Conservation (phyloP, 2,113 vertebrate species). For the Hyaena hyaena region DNA sequence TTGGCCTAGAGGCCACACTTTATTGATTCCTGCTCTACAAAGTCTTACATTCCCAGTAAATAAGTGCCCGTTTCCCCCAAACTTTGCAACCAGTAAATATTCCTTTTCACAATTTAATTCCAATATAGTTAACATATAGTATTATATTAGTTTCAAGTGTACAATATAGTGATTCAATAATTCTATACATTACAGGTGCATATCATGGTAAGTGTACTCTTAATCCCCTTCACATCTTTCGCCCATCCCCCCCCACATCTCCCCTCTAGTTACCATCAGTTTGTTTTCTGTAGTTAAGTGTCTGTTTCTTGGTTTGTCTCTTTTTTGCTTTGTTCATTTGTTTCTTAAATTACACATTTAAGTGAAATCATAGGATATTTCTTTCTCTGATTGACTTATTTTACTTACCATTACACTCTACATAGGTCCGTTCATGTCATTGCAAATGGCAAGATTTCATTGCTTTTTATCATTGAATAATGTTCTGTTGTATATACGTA, state of each 20-base stretch:
- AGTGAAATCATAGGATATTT: not conserved
- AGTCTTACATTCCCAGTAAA: not conserved
- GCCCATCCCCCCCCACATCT: not conserved
- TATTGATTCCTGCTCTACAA: not conserved
- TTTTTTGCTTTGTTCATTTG: not conserved
- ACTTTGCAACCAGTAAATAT: not conserved
- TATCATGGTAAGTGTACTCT: not conserved
- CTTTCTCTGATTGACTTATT: not conserved
- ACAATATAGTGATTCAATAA: not conserved
- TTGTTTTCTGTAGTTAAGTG: not conserved
- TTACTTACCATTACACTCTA: not conserved
- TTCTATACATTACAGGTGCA: not conserved
- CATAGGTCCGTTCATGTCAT: not conserved
- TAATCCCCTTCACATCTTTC: not conserved
- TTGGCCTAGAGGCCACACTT: not conserved
- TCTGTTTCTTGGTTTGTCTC: not conserved
- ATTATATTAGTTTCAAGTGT: not conserved
- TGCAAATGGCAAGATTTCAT: not conserved
- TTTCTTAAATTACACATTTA: not conserved
- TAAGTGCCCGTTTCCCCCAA: not conserved
- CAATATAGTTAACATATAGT: not conserved
- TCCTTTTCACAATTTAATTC: constrained; percentile 3
- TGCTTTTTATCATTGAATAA: not conserved
- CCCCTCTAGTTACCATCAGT: not conserved
- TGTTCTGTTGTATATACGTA: not conserved